phyloP scores from a whole-genome alignment of 2,113 vertebrate species.

The Ammospiza nelsoni region DNA sequence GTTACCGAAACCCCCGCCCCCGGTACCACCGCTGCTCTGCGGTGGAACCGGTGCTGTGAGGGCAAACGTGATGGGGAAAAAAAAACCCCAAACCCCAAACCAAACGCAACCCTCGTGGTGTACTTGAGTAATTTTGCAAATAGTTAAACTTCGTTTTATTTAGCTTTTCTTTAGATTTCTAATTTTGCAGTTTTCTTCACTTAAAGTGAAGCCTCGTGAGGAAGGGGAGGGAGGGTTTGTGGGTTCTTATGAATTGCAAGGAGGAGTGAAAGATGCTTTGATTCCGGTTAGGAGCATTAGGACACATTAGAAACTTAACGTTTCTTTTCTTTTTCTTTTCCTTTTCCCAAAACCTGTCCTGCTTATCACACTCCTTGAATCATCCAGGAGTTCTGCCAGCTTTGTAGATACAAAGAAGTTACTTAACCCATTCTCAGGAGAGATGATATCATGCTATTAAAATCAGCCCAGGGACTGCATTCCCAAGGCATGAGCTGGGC shows the following conservation, averaged over 20 bases:
- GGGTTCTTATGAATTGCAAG: too few relatives aligned
- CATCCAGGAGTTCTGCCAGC: not conserved
- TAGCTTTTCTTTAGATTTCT: not conserved
- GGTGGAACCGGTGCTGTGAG: not conserved
- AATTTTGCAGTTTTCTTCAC: not conserved
- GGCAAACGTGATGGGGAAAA: accelerated
- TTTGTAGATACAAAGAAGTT: not conserved
- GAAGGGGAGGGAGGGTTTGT: too few relatives aligned
- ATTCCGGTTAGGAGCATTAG: not conserved
- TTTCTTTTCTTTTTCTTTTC: too few relatives aligned
- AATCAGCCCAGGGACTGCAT: not conserved
- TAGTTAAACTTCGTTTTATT: not conserved
- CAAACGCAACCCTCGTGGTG: accelerated
- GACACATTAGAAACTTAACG: not conserved
- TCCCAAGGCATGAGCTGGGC: not conserved
- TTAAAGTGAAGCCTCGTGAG: not conserved
- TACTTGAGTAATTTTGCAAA: not conserved
- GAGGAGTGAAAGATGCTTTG: not conserved
- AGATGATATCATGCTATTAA: not conserved
- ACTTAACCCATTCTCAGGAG: not conserved
- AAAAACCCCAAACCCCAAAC: accelerated
- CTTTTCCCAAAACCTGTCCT: accelerated
- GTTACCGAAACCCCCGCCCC: not conserved
- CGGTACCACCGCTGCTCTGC: not conserved
- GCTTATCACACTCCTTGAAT: not conserved